phyloP scores from a whole-genome alignment of 2,113 vertebrate species.

The Oncorhynchus clarkii region DNA sequence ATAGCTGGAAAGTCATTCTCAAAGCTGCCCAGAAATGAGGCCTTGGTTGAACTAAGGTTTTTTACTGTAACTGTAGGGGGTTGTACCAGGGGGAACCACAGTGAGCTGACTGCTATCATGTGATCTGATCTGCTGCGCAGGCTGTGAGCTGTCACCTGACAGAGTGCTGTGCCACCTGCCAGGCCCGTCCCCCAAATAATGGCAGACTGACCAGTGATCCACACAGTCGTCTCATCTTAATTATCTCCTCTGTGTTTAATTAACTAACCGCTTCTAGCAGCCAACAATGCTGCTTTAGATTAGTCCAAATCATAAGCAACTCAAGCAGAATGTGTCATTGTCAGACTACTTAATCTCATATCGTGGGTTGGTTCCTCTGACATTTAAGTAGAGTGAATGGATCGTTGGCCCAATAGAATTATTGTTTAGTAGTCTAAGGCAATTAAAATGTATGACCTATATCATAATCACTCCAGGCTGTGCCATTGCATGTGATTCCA shows the following conservation, averaged over 20 bases:
- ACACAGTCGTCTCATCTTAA: constrained; percentile 93
- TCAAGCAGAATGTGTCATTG: constrained; percentile 45
- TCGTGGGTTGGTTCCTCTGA: constrained; percentile 1
- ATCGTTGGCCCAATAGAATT: constrained; percentile 18
- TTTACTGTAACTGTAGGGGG: background rate
- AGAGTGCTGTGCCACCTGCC: constrained; percentile 87
- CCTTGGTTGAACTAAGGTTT: background rate
- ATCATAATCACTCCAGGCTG: constrained; percentile 47
- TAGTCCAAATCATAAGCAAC: constrained; percentile 84
- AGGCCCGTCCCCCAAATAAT: constrained; percentile 86
- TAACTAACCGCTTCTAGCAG: constrained; percentile 93
- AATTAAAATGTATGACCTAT: constrained; percentile 45
- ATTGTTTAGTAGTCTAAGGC: constrained; percentile 58
- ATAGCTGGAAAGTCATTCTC: constrained; percentile 38
- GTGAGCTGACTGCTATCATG: constrained; percentile 31
- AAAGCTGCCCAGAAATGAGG: constrained; percentile 35
- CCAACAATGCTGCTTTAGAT: constrained; percentile 89
- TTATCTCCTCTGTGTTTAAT: constrained; percentile 99
- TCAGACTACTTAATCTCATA: constrained; percentile 2
- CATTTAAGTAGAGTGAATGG: constrained; percentile 7
- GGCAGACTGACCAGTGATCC: constrained; percentile 93
- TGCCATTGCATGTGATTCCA: constrained; percentile 50
- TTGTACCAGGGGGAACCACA: constrained; percentile 12
- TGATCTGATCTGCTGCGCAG: constrained; percentile 42
- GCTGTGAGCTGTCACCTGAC: constrained; percentile 82